Percentiles rank a stretch among this genome's conserved stretches.
phyloP scores from a whole-genome alignment of 2,797 vertebrate species.

The Rhinatrema bivittatum region DNA sequence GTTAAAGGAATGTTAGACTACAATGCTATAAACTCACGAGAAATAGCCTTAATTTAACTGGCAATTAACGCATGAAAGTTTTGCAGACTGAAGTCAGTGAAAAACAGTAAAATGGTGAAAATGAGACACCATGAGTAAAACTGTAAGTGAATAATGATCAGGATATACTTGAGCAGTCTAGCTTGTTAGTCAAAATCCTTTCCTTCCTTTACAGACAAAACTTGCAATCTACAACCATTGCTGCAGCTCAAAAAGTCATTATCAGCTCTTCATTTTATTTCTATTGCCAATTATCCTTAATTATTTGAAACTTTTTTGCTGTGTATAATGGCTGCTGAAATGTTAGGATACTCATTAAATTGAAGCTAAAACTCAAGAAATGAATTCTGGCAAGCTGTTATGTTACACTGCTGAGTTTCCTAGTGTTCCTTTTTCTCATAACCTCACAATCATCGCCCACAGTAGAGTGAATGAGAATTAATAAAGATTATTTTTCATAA shows the following conservation, averaged over 20 bases:
- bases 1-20: conserved; percentile 28
- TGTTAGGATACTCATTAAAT: conserved; percentile 44
- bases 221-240: conserved; percentile 26
- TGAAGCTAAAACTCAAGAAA: conserved; percentile 33
- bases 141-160: conserved; percentile 17
- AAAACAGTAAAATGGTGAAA: conserved; percentile 13
- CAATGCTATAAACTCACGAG: conserved; percentile 29
- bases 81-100: neutral
- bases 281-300: conserved; percentile 54
- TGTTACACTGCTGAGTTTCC: conserved; percentile 27
- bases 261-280: conserved; percentile 48
- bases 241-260: conserved; percentile 26
- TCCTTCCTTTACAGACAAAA: conserved; percentile 6
- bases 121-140: conserved; percentile 1
- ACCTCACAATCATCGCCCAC: conserved; percentile 18
- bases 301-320: conserved; percentile 48
- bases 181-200: conserved; percentile 20
- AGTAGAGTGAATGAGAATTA: conserved; percentile 25
- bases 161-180: conserved; percentile 24
- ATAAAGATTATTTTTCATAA: conserved; percentile 17
- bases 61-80: conserved; percentile 28
- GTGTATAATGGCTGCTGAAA: conserved; percentile 39
- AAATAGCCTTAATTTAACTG: conserved; percentile 30
- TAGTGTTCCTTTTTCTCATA: conserved; percentile 23
- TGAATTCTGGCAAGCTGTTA: conserved; percentile 32